Conservation (phyloP, 92 coral and sea anemone species). For the Muricea muricata region DNA sequence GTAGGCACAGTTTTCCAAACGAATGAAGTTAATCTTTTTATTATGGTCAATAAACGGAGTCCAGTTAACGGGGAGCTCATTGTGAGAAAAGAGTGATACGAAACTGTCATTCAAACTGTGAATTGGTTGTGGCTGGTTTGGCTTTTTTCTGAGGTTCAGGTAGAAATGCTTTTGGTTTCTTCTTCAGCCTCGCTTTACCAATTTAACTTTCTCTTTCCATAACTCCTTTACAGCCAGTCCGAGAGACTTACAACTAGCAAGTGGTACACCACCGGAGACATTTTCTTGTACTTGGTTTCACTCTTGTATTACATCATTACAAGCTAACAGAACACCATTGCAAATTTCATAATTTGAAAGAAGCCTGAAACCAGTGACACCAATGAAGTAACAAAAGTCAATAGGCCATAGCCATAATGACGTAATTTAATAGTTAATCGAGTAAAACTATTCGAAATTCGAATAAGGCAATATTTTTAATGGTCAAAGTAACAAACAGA, state of each 20-base stretch:
- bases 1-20: slow-evolving; percentile 16
- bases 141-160: background rate
- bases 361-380: background rate
- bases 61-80: background rate
- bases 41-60: background rate
- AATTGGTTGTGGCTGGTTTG: background rate
- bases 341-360: background rate
- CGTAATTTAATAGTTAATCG: too few relatives aligned
- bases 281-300: background rate
- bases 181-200: background rate
- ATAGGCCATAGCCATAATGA: too few relatives aligned
- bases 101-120: background rate
- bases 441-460: too few relatives aligned
- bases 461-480: too few relatives aligned
- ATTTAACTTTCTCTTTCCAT: background rate
- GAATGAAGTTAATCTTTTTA: slow-evolving; percentile 19
- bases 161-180: background rate
- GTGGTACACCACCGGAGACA: background rate
- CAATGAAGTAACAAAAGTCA: too few relatives aligned
- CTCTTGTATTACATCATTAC: background rate
- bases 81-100: background rate
- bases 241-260: background rate
- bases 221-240: background rate
- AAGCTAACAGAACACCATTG: background rate
- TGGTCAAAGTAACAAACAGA: too few relatives aligned